Base-by-base conservation (phyloP, 2,888 invertebrate genomes). In the Onchidella celtica region DNA sequence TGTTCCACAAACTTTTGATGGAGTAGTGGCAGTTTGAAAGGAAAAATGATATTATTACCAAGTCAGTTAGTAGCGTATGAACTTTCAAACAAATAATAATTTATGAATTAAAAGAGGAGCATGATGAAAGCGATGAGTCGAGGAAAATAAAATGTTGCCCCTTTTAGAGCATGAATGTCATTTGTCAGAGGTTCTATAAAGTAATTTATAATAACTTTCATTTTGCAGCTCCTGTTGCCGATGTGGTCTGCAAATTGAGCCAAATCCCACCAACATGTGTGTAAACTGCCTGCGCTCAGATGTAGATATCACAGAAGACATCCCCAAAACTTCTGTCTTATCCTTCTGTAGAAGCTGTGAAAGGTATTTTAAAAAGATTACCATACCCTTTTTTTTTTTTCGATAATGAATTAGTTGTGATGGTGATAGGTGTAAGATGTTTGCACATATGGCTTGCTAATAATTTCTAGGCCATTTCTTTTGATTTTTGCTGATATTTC, bases 261-360 rank as follows among this genome's bases (percentile, higher is more conserved):
- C 99, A 40, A 99, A 99, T 94, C 97, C 98, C 1, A 96, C 98
- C 0, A 99, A 99, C 93, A 99, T 98, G 97, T 99, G 99, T 93
- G 97, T 98, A 0, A 96, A 96, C 6, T 99, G 99, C 93, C 94
- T 99, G 57, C 95, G 99, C 63, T 96, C 97, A 47, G 95, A 97
- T 90, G 96, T 99, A 3, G 99, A 99, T 91, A 99, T 99, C 80
- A 97, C 98, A 0, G 98, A 97, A 91, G 97, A 96, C 38, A 98
- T 99, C 92, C 98, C 98, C 0, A 99, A 99, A 93, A 98, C 98
- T 94, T 96, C 88, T 34, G 90, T 91, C 0, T 92, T 99, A 21
- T 96, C 97, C 90, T 98, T 98, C 92, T 99, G 99, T 91, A 95
- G 96, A 90, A 97, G 96, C 85, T 99, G 99, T 94, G 98, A 98